Evolutionary conservation across 2,888 invertebrate species (phyloP), one percentile per base, ranked within the genome.

Genomic region (Amiota communis): DNA sequence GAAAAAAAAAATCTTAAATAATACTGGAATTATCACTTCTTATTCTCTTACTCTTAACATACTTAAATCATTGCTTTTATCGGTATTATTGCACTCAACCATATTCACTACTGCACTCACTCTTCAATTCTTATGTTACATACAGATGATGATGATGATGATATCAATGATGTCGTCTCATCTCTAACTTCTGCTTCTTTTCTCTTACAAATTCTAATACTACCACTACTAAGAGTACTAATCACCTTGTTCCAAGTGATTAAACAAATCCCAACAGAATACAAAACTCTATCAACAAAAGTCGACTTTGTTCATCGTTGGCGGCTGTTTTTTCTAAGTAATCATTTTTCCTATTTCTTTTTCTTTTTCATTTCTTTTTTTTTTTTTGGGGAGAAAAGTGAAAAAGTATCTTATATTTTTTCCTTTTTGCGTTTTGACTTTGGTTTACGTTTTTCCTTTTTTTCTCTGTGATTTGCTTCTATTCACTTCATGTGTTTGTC

Each of bases 171-270:
- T 51, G 53, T n/a, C 4, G 53, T n/a, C 12, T 4, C 53, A 51
- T 15, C 57, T 15, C 57, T 10, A 13, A 8, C 59, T 15, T 20
- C 59, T 59, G 4, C 20, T 9, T 8, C 17, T 4, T 59, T 8
- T 59, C 23, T 23, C 3, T 23, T 23, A 23, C 23, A 1, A 23
- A 23, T 23, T 23, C 3, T 23, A 23, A 23, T 23, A 23, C 23
- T 23, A 2, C 23, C 23, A 59, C 17, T 20, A 11, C 20, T 17
- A 20, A 36, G 36, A 36, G 15, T 11, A 53, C 67, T 68, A 68
- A 84, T 83, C 82, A 84, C 83, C 84, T 83, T 68, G 12, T 68
- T 83, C 84, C 83, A 81, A 83, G 82, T 83, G 83, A 83, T 83
- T 83, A 83, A 83, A 80, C 83, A 68, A 53, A 68, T 68, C 67